Percentiles rank a stretch among this genome's conserved stretches.
Conservation (phyloP, 2,113 vertebrate genomes). For the Centropus unirufus region DNA sequence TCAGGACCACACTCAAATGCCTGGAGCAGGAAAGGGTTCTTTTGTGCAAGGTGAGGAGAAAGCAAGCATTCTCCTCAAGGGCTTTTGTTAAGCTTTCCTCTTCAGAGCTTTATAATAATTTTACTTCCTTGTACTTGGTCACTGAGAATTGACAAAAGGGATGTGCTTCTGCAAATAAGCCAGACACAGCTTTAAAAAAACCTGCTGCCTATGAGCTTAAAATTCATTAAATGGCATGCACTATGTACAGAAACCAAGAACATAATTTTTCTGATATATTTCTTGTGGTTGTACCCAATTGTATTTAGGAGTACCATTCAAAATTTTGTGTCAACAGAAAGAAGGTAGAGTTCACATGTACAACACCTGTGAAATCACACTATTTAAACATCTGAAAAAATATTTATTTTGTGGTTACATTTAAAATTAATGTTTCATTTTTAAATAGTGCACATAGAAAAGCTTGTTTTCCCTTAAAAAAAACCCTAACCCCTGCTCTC, state of each 20-base stretch:
- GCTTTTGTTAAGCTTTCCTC: not conserved
- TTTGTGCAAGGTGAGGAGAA: not conserved
- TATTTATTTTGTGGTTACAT: not conserved
- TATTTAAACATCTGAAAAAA: not conserved
- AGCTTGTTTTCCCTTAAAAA: not conserved
- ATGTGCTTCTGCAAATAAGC: not conserved
- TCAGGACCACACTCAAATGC: not conserved
- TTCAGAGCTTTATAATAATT: not conserved
- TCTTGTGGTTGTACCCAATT: not conserved
- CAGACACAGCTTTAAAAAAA: not conserved
- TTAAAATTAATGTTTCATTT: not conserved
- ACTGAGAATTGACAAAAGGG: not conserved
- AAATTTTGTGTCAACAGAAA: not conserved
- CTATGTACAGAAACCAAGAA: not conserved
- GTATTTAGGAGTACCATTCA: not conserved
- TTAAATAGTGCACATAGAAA: not conserved
- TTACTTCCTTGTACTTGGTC: not conserved
- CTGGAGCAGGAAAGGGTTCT: not conserved
- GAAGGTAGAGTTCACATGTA: not conserved
- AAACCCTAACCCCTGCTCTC: not conserved
- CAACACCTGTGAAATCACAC: not conserved
- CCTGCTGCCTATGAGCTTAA: not conserved
- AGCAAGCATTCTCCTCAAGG: not conserved
- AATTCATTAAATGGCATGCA: not conserved
- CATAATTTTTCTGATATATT: not conserved